These are phyloP conservation scores for Dryobotodes eremita DNA, from an alignment of 2,888 invertebrate species.

Conservation along the genomic window DNA sequence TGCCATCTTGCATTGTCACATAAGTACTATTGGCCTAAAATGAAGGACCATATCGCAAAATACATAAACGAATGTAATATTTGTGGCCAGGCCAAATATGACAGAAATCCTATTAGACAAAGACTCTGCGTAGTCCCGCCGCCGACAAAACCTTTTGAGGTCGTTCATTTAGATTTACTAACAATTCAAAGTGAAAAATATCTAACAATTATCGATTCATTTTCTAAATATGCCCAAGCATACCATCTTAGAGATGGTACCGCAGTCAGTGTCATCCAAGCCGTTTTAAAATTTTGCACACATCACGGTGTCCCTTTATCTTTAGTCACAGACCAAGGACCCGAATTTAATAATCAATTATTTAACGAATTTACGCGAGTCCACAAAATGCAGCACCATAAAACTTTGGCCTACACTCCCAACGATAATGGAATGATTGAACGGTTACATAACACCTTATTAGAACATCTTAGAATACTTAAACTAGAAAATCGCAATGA, in stretches of 20 bases:
- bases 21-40: conserved; percentile 22
- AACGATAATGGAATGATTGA: conserved; percentile 22
- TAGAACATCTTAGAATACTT: conserved; percentile 25
- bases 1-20: conserved; percentile 12
- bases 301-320: conserved; percentile 25
- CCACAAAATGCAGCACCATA: conserved; percentile 29
- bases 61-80: conserved; percentile 8
- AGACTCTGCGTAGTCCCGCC: conserved; percentile 11
- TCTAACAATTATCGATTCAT: conserved; percentile 22
- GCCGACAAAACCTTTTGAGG: conserved; percentile 16
- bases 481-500: conserved; percentile 12
- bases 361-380: conserved; percentile 26
- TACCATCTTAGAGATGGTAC: conserved; percentile 21
- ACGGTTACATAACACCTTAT: conserved; percentile 13
- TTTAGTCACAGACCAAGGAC: conserved; percentile 18
- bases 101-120: conserved; percentile 19
- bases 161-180: conserved; percentile 20
- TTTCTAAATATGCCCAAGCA: conserved; percentile 22
- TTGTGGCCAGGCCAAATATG: conserved; percentile 27
- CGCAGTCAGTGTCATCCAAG: conserved; percentile 22
- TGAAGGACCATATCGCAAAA: conserved; percentile 10
- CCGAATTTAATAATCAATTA: conserved; percentile 25
- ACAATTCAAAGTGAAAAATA: conserved; percentile 24
- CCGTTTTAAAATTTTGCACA: conserved; percentile 18
- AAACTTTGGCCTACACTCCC: conserved; percentile 2